phyloP scores from a whole-genome alignment of 2,797 vertebrate species.

The Psittacula echo region DNA sequence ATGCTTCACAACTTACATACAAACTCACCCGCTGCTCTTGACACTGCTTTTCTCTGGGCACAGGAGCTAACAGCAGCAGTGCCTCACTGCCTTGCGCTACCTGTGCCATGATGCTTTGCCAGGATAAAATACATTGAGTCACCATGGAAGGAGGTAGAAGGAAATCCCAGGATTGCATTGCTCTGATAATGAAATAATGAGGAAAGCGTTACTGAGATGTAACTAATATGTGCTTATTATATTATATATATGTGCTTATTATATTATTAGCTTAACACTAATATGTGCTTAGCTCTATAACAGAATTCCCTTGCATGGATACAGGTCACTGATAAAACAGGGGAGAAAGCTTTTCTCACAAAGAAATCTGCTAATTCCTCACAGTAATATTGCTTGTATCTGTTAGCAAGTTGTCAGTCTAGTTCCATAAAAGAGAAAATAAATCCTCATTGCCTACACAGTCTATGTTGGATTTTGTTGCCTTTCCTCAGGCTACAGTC shows the following conservation, averaged over 20 bases:
- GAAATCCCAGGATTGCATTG: neutral
- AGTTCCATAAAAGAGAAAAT: neutral
- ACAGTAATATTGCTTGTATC: neutral
- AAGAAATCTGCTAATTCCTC: neutral
- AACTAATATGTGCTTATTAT: too few relatives aligned
- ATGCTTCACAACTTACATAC: neutral
- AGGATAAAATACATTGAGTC: neutral
- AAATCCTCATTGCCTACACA: neutral
- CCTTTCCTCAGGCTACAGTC: neutral
- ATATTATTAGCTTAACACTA: too few relatives aligned
- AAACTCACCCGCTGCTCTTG: neutral
- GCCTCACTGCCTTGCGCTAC: neutral
- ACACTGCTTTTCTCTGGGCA: neutral
- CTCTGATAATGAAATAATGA: neutral
- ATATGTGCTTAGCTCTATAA: neutral
- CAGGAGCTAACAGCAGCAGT: neutral
- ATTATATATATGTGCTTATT: too few relatives aligned
- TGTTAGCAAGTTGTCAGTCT: neutral
- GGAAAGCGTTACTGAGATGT: neutral
- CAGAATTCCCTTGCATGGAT: neutral
- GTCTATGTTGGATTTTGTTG: neutral
- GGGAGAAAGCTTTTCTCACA: neutral
- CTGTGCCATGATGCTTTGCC: neutral
- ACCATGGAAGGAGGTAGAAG: neutral
- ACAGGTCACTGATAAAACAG: neutral